These are phyloP conservation scores for Caenorhabditis parvicauda DNA, from an alignment of 2,888 invertebrate genomes.

Conservation along the genomic window DNA sequence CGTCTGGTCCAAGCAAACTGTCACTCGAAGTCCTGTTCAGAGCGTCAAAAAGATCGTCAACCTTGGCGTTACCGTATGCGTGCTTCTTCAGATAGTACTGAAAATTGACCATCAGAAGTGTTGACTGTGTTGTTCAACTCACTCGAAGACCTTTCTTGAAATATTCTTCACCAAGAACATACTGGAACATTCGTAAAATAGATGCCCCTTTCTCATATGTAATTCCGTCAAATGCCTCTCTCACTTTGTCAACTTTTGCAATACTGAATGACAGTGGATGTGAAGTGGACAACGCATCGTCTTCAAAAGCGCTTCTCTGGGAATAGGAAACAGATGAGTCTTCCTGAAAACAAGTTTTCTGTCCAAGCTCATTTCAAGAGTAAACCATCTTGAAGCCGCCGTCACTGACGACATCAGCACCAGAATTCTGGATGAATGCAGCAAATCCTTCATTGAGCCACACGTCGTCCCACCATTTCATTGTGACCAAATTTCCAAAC, in stretches of 20 bases:
- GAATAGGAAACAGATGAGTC: constrained; percentile 49
- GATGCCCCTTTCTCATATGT: constrained; percentile 77
- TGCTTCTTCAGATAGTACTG: constrained; percentile 73
- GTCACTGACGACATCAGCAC: constrained; percentile 48
- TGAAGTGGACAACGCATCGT: constrained; percentile 79
- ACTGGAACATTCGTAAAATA: constrained; percentile 43
- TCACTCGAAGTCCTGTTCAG: constrained; percentile 67
- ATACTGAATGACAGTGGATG: constrained; percentile 83
- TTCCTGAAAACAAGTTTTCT: constrained; percentile 17
- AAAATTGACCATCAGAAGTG: no score
- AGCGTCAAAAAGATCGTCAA: constrained; percentile 79
- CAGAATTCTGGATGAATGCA: constrained; percentile 50
- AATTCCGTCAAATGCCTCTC: constrained; percentile 82
- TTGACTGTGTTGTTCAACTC: neutral
- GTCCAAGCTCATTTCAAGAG: neutral
- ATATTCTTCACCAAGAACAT: constrained; percentile 38
- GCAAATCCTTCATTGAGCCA: constrained; percentile 62
- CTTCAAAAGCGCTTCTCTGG: constrained; percentile 39
- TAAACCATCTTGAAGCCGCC: constrained; percentile 43
- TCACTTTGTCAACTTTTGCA: constrained; percentile 81
- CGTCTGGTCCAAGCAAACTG: constrained; percentile 30
- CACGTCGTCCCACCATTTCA: constrained; percentile 62
- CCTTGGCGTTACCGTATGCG: constrained; percentile 76
- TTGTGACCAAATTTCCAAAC: constrained; percentile 63
- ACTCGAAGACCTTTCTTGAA: constrained; percentile 47